Evolutionary conservation across 2,113 vertebrate species (phyloP).

Genomic region (Bucco capensis): DNA sequence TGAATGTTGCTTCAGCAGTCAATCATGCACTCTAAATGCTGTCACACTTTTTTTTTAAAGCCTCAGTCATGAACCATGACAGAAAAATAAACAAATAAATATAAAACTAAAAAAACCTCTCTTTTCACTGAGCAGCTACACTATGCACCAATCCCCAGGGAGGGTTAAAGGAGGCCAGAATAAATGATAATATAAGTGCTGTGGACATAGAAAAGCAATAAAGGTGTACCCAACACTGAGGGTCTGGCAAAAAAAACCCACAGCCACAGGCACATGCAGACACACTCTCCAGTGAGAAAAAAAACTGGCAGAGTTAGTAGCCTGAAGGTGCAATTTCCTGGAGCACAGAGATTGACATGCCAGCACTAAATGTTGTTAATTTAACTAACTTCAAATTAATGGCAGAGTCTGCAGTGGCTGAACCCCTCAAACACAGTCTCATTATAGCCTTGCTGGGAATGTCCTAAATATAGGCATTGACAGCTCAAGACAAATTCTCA

Average conservation of each 20-base stretch:
- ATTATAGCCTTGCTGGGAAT: constrained; percentile 82
- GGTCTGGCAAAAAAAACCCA: constrained; percentile 64
- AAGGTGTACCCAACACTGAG: constrained; percentile 71
- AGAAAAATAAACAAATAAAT: constrained; percentile 94
- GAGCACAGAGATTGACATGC: constrained; percentile 83
- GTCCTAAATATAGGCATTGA: constrained; percentile 86
- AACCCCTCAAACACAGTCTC: constrained; percentile 84
- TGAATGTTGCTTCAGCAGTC: constrained; percentile 81
- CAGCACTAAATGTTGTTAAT: constrained; percentile 87
- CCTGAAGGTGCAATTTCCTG: constrained; percentile 89
- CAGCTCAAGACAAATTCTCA: constrained; percentile 76
- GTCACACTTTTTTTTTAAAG: constrained; percentile 81
- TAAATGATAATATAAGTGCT: constrained; percentile 87
- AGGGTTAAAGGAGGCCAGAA: constrained; percentile 80
- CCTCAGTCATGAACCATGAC: constrained; percentile 85
- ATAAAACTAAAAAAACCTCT: constrained; percentile 83
- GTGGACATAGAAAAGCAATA: constrained; percentile 76
- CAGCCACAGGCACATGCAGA: constrained; percentile 41
- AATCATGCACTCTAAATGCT: constrained; percentile 81
- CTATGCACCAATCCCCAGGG: constrained; percentile 75
- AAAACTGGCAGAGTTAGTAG: constrained; percentile 84
- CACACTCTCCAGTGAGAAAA: constrained; percentile 72
- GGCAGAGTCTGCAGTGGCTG: constrained; percentile 74
- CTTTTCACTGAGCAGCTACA: constrained; percentile 83
- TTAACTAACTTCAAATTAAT: constrained; percentile 90